Evolutionary conservation across 2,113 vertebrate genomes (phyloP).

Genomic region (Callipepla squamata): DNA sequence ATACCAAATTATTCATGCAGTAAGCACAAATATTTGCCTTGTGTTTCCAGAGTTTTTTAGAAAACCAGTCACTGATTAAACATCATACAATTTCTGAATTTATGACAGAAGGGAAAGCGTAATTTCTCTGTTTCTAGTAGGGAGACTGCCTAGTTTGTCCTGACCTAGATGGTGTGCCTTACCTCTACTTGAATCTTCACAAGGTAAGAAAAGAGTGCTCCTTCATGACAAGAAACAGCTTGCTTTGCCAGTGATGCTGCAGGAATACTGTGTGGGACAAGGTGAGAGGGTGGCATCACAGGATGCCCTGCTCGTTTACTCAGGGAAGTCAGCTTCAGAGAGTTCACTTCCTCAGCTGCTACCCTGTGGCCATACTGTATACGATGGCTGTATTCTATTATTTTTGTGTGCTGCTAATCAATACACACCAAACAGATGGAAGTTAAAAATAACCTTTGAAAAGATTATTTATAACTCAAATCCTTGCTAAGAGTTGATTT

Average conservation of each 20-base stretch:
- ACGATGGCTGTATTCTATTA: rapidly evolving
- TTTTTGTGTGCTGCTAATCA: not conserved
- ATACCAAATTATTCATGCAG: not conserved
- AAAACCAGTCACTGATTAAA: not conserved
- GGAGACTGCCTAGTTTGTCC: not conserved
- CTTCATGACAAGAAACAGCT: not conserved
- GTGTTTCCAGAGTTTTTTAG: not conserved
- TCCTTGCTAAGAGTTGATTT: not conserved
- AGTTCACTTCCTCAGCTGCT: not conserved
- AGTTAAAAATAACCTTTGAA: not conserved
- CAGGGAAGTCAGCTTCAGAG: not conserved
- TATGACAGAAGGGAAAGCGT: not conserved
- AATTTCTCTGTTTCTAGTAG: not conserved
- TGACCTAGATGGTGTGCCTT: not conserved
- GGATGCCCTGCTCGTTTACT: rapidly evolving
- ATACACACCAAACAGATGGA: rapidly evolving
- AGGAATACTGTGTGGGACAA: not conserved
- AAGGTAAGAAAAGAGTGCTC: not conserved
- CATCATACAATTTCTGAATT: constrained; percentile 26
- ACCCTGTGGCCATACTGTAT: not conserved
- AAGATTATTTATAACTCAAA: not conserved
- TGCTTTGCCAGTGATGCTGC: not conserved
- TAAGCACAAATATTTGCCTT: constrained; percentile 10
- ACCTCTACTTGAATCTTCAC: not conserved
- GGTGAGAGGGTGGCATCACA: not conserved